These are phyloP conservation scores for Limnephilus marmoratus DNA, from an alignment of 2,888 invertebrate genomes.

Conservation along the genomic window DNA sequence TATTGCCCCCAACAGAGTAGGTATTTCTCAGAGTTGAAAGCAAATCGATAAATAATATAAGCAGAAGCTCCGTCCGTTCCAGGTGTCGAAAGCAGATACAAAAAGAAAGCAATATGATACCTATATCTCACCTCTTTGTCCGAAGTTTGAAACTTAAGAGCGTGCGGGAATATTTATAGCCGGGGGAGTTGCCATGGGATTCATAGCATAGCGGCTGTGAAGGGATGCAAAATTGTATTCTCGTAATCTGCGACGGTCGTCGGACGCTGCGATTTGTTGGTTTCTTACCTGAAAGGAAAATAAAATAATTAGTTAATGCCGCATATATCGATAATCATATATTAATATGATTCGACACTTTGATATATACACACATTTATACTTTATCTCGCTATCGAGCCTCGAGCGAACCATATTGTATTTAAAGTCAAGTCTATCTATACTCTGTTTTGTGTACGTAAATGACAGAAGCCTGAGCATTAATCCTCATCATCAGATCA, in stretches of 20 bases:
- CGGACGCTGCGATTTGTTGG: neutral
- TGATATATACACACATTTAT: neutral
- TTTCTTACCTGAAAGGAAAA: slow-evolving; percentile 26
- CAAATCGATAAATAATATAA: slow-evolving; percentile 30
- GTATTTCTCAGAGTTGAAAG: slow-evolving; percentile 32
- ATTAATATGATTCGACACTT: neutral
- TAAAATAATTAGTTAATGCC: neutral
- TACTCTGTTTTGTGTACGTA: neutral
- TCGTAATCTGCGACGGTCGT: neutral
- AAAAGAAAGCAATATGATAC: slow-evolving; percentile 24
- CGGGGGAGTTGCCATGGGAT: neutral
- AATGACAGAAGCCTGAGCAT: no score
- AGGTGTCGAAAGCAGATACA: slow-evolving; percentile 29
- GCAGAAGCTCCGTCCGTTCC: slow-evolving; percentile 9
- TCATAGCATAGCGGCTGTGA: neutral
- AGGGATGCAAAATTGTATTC: neutral
- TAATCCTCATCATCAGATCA: no score
- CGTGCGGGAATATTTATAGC: slow-evolving; percentile 4
- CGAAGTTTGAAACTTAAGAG: slow-evolving; percentile 33
- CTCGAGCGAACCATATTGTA: neutral
- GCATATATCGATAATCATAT: neutral
- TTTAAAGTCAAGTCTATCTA: neutral
- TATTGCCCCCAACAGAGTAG: neutral
- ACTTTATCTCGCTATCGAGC: neutral
- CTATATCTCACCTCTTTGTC: neutral